A percentile compares a stretch with the other conserved stretches of the same genome.
phyloP scores from a whole-genome alignment of 2,797 vertebrate genomes.

The Glyptemys insculpta region DNA sequence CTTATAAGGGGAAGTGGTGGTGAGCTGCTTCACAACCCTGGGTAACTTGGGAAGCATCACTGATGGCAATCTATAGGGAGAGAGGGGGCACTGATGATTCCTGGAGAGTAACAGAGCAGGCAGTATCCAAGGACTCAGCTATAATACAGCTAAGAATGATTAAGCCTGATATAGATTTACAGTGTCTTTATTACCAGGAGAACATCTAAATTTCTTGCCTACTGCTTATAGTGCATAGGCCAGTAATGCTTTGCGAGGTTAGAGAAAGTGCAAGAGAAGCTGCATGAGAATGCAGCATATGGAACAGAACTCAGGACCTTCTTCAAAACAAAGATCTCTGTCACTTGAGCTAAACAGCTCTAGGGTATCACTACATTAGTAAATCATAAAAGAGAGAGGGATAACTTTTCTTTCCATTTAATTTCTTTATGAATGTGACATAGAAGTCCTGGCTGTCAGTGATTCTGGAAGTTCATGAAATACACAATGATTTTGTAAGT shows the following conservation, averaged over 20 bases:
- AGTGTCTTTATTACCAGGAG: not conserved
- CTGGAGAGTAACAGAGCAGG: not conserved
- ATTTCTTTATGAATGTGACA: constrained; percentile 34
- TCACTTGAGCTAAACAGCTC: not conserved
- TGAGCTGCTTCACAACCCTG: not conserved
- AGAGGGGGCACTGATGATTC: not conserved
- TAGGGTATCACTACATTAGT: not conserved
- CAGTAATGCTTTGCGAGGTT: not conserved
- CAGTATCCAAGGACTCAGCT: not conserved
- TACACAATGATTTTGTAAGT: constrained; percentile 21
- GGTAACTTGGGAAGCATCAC: not conserved
- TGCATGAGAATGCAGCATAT: not conserved
- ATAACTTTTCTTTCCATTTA: constrained; percentile 51
- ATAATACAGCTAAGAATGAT: not conserved
- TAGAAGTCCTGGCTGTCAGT: constrained; percentile 43
- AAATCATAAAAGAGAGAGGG: not conserved
- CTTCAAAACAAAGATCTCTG: not conserved
- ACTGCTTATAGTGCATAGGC: not conserved
- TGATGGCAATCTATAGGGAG: not conserved
- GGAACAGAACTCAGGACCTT: not conserved
- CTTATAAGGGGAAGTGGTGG: not conserved
- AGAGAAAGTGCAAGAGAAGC: not conserved
- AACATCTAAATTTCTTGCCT: not conserved
- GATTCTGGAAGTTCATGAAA: constrained; percentile 57
- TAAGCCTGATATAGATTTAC: not conserved